These are phyloP conservation scores for Agrochola litura DNA, from an alignment of 2,888 invertebrate genomes.

Conservation along the genomic window DNA sequence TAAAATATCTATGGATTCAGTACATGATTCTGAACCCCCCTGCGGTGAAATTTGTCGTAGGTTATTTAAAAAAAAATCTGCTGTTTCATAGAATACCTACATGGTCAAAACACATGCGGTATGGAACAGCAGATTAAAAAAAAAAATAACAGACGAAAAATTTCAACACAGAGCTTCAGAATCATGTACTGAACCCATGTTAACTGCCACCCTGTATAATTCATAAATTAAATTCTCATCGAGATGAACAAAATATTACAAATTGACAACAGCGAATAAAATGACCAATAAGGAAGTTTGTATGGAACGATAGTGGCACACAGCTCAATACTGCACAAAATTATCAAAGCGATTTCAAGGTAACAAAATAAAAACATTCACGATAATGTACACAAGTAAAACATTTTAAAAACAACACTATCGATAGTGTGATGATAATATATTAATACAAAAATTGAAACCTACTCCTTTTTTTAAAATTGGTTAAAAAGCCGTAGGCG, in stretches of 20 bases:
- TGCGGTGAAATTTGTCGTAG: too few species aligned
- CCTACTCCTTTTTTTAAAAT: too few species aligned
- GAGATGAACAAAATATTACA: not conserved
- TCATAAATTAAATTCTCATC: not conserved
- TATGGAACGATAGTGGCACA: conserved; percentile 21
- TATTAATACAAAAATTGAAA: not conserved
- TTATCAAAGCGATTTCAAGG: conserved; percentile 35
- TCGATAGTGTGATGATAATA: not conserved
- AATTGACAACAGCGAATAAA: conserved; percentile 7
- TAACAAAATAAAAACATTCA: conserved; percentile 38
- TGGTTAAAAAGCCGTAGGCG: not conserved
- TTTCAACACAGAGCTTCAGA: too few species aligned
- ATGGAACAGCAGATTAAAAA: too few species aligned
- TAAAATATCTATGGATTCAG: too few species aligned
- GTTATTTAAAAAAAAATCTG: too few species aligned
- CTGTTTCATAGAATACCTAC: too few species aligned
- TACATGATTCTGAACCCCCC: too few species aligned
- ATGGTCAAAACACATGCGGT: too few species aligned
- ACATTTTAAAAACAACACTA: conserved; percentile 3
- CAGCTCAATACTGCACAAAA: conserved; percentile 19
- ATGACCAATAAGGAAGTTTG: not conserved
- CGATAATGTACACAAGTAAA: not conserved
- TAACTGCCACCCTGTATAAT: too few species aligned
- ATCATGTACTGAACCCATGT: too few species aligned
- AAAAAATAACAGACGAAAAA: too few species aligned